Percentiles rank a stretch among this genome's conserved stretches.
Conservation (phyloP, 2,888 invertebrate species). For the Parasteatoda lunata region DNA sequence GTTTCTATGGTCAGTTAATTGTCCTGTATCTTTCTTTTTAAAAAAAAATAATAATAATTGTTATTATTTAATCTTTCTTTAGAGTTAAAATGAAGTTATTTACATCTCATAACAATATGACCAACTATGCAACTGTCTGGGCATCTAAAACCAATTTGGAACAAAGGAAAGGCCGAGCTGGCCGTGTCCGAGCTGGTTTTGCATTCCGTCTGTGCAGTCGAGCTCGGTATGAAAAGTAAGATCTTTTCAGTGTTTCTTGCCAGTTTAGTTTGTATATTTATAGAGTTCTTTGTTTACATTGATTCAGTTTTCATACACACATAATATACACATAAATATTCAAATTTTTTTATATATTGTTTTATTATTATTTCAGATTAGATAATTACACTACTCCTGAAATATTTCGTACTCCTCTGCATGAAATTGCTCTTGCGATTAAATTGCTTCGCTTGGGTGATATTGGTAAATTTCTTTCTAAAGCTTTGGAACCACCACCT, state of each 20-base stretch:
- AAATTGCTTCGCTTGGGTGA: slow-evolving; percentile 91
- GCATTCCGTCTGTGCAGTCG: slow-evolving; percentile 91
- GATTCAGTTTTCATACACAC: no score
- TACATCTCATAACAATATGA: slow-evolving; percentile 98
- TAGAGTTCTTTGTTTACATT: not conserved
- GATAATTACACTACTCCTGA: slow-evolving; percentile 93
- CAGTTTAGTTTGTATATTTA: not conserved
- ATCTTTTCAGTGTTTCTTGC: not conserved
- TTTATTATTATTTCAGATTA: slow-evolving; percentile 76
- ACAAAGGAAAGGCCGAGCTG: slow-evolving; percentile 95
- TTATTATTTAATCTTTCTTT: slow-evolving; percentile 57
- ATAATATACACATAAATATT: not conserved
- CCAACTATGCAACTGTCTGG: slow-evolving; percentile 94
- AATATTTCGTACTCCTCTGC: slow-evolving; percentile 97
- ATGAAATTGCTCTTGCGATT: slow-evolving; percentile 93
- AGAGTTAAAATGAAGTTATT: slow-evolving; percentile 96
- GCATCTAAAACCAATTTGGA: slow-evolving; percentile 95
- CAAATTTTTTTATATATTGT: slow-evolving; percentile 14
- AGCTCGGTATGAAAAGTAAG: slow-evolving; percentile 75
- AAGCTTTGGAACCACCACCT: slow-evolving; percentile 94
- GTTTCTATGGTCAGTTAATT: no score
- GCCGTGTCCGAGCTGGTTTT: slow-evolving; percentile 93
- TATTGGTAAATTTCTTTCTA: slow-evolving; percentile 95
- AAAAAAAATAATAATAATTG: not conserved
- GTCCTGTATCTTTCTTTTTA: not conserved